Evolutionary conservation across 2,113 vertebrate species (phyloP).

Genomic region (Rhinoptilus africanus): DNA sequence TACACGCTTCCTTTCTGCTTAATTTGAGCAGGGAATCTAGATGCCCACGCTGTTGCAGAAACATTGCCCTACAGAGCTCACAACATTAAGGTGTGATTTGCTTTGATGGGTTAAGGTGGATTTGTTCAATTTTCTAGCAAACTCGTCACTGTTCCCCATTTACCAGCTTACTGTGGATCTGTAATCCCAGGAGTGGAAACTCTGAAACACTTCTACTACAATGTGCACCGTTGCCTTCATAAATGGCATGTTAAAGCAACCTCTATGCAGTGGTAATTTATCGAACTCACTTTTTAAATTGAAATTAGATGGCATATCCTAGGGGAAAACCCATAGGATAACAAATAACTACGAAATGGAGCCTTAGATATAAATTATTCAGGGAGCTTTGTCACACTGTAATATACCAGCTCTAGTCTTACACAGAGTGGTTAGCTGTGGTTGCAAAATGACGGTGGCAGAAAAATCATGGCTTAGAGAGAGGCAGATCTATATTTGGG

Average conservation of each 20-base stretch:
- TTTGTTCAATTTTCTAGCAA: slow-evolving; percentile 3
- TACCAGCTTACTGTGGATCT: not conserved
- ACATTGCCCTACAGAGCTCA: not conserved
- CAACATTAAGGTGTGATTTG: not conserved
- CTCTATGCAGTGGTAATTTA: slow-evolving; percentile 20
- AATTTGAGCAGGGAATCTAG: not conserved
- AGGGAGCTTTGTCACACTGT: not conserved
- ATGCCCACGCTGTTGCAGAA: not conserved
- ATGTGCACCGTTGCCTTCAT: not conserved
- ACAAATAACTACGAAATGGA: slow-evolving; percentile 37
- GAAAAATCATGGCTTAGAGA: not conserved
- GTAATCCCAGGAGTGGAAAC: slow-evolving; percentile 6
- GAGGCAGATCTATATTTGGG: not conserved
- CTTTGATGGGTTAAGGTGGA: not conserved
- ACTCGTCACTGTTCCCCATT: not conserved
- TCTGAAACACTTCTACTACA: slow-evolving; percentile 1
- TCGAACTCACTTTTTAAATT: slow-evolving; percentile 26
- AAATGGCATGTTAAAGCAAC: slow-evolving; percentile 19
- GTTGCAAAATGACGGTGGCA: not conserved
- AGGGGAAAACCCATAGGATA: slow-evolving; percentile 33
- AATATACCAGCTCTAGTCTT: not conserved
- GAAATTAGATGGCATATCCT: slow-evolving; percentile 40
- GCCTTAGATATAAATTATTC: slow-evolving; percentile 29
- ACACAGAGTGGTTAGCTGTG: not conserved
- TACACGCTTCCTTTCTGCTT: not conserved